Conservation (phyloP, 2,888 invertebrate genomes). For the Noctuana brunneofusca region DNA sequence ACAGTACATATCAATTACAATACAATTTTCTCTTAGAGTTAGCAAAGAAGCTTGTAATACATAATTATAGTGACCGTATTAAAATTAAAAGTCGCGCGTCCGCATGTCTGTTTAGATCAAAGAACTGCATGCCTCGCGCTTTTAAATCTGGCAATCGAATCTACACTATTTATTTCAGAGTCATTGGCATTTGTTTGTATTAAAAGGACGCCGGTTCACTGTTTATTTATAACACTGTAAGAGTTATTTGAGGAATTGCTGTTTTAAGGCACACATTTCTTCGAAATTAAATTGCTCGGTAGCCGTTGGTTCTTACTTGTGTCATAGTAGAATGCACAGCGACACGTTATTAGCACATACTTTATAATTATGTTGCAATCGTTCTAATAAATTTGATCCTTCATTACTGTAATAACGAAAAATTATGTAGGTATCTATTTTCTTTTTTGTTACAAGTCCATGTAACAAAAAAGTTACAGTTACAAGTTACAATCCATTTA, state of each 20-base stretch:
- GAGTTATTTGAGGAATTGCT: constrained; percentile 2
- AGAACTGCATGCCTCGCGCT: constrained; percentile 37
- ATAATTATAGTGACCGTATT: constrained; percentile 3
- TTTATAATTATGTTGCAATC: too few species aligned
- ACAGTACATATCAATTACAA: neutral
- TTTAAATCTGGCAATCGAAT: constrained; percentile 47
- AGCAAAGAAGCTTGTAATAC: neutral
- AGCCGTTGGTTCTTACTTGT: too few species aligned
- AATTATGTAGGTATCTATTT: too few species aligned
- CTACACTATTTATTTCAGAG: constrained; percentile 54
- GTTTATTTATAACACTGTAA: constrained; percentile 48
- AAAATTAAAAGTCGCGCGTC: constrained; percentile 16
- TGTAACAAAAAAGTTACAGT: too few species aligned
- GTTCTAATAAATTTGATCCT: too few species aligned
- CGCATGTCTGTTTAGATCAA: constrained; percentile 36
- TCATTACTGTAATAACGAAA: too few species aligned
- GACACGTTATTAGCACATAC: too few species aligned
- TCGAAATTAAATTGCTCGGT: too few species aligned
- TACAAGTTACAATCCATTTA: too few species aligned
- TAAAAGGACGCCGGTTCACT: constrained; percentile 51
- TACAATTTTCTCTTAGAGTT: neutral
- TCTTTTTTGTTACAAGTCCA: too few species aligned
- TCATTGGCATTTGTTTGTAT: constrained; percentile 67
- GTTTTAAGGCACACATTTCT: neutral
- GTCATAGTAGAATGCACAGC: too few species aligned